These are phyloP conservation scores for Conomelus anceps DNA, from an alignment of 2,888 invertebrate genomes.

Conservation along the genomic window DNA sequence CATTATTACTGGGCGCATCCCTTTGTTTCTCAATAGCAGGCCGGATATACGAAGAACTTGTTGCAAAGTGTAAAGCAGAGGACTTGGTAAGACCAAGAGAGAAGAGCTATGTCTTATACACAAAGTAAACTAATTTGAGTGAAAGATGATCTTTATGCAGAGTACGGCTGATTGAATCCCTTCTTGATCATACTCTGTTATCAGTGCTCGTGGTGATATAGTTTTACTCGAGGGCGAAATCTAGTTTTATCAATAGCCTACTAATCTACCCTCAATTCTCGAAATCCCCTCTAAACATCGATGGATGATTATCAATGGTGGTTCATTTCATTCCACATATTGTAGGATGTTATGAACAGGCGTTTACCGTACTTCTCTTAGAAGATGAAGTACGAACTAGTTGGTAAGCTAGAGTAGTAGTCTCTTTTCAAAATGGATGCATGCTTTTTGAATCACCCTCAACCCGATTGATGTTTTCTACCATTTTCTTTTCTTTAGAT, in stretches of 20 bases:
- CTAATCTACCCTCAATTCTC: neutral
- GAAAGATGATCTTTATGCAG: neutral
- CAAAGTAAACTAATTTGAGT: neutral
- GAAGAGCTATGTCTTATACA: neutral
- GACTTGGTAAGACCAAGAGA: neutral
- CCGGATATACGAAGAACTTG: neutral
- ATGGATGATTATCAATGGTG: too few species aligned
- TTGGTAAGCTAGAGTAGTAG: too few species aligned
- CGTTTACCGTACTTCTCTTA: too few species aligned
- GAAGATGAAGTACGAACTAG: too few species aligned
- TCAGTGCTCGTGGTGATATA: too few species aligned
- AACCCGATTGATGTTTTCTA: too few species aligned
- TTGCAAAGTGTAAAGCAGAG: neutral
- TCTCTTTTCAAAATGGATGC: too few species aligned
- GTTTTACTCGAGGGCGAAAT: neutral
- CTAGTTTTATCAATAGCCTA: neutral
- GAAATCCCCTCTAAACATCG: too few species aligned
- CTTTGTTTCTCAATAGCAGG: neutral
- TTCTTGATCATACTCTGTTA: neutral
- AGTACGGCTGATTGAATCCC: neutral
- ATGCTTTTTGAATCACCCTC: too few species aligned
- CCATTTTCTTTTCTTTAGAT: too few species aligned
- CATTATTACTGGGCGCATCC: neutral
- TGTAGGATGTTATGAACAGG: too few species aligned
- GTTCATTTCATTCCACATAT: too few species aligned